phyloP scores from a whole-genome alignment of 2,797 vertebrate species.

The Fringilla coelebs region DNA sequence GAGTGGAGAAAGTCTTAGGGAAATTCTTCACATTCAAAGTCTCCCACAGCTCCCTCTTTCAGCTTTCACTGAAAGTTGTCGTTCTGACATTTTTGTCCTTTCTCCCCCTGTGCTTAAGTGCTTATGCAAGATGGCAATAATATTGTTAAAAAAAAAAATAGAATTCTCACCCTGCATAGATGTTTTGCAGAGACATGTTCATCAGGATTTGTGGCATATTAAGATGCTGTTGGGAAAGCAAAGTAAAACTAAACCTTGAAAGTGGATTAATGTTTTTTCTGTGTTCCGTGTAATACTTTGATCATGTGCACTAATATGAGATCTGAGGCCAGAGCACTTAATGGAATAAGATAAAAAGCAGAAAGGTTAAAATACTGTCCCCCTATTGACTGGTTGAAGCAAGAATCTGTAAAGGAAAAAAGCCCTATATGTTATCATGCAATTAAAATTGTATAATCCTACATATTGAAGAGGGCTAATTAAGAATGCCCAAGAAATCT shows the following conservation, averaged over 20 bases:
- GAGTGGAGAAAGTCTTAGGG: background rate
- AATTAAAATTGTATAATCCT: background rate
- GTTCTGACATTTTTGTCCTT: background rate
- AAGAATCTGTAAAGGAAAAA: background rate
- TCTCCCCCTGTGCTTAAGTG: background rate
- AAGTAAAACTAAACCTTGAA: background rate
- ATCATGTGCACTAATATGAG: background rate
- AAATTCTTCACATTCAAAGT: background rate
- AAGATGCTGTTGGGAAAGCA: background rate
- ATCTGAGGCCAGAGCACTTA: background rate
- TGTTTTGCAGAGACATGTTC: background rate
- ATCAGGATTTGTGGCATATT: background rate
- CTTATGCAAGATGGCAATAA: background rate
- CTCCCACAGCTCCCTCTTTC: background rate
- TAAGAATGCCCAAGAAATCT: background rate
- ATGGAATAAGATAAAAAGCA: background rate
- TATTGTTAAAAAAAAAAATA: background rate
- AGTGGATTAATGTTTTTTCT: background rate
- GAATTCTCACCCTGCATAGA: background rate
- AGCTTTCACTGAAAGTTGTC: background rate
- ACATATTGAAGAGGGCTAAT: background rate
- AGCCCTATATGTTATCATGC: background rate
- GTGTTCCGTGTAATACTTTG: background rate
- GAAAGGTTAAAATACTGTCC: background rate
- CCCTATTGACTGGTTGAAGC: background rate